These are phyloP conservation scores for Trichomycterus rosablanca DNA, from an alignment of 2,113 vertebrate genomes.

Conservation along the genomic window DNA sequence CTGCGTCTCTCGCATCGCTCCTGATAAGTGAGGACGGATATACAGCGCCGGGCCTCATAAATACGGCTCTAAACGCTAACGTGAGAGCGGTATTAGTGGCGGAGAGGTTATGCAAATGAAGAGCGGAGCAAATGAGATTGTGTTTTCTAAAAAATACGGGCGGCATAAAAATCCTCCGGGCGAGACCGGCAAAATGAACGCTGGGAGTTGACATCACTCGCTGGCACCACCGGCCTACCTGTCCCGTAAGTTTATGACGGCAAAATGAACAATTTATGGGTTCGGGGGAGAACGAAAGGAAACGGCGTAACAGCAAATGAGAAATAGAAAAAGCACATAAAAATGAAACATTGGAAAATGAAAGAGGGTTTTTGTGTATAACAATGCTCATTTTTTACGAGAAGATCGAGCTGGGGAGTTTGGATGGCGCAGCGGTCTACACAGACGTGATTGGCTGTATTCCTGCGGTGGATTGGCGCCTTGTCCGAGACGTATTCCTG, in stretches of 20 bases:
- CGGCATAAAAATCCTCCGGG: not conserved
- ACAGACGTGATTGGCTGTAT: no score
- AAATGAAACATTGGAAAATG: not conserved
- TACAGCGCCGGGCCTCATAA: slow-evolving; percentile 17
- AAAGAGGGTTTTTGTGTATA: not conserved
- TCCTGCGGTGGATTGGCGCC: no score
- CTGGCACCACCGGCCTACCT: slow-evolving; percentile 3
- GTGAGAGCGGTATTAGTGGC: slow-evolving; percentile 8
- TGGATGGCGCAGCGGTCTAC: no score
- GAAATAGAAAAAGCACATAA: not conserved
- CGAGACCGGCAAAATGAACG: not conserved
- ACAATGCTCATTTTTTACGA: not conserved
- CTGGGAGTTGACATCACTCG: slow-evolving; percentile 8
- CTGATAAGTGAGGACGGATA: slow-evolving; percentile 19
- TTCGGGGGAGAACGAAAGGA: no score
- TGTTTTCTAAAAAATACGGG: slow-evolving; percentile 9
- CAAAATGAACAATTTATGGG: no score
- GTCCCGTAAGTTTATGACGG: slow-evolving; percentile 11
- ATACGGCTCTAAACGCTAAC: slow-evolving; percentile 27
- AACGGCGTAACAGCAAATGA: no score
- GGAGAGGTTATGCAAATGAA: slow-evolving; percentile 22
- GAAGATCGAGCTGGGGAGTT: not conserved
- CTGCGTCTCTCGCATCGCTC: slow-evolving; percentile 24
- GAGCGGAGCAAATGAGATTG: slow-evolving; percentile 17
- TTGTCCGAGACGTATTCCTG: no score